Conservation (phyloP, 2,888 invertebrate species). For the Parthenolecanium corni region DNA sequence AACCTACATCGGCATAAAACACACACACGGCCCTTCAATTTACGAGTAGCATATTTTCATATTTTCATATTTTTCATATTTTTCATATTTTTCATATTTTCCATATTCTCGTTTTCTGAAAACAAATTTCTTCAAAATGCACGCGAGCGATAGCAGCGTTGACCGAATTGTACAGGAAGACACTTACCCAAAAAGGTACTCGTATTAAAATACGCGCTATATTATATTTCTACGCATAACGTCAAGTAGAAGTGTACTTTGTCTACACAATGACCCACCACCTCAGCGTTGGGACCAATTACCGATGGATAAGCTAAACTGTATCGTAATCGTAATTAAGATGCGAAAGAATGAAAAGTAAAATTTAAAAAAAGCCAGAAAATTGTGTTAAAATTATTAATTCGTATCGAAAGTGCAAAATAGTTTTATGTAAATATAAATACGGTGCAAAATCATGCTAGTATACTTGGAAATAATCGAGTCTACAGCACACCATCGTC, state of each 20-base stretch:
- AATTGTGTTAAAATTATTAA: too few species aligned
- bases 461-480: too few species aligned
- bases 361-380: too few species aligned
- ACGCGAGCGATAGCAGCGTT: not conserved
- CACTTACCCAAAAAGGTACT: not conserved
- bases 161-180: not conserved
- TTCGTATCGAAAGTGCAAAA: too few species aligned
- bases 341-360: too few species aligned
- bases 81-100: too few species aligned
- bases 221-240: not conserved
- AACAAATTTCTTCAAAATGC: not conserved
- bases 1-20: constrained; percentile 31
- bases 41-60: not conserved
- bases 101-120: too few species aligned
- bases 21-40: not conserved
- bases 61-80: not conserved
- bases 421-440: too few species aligned
- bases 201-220: not conserved
- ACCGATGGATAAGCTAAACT: not conserved
- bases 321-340: too few species aligned
- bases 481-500: too few species aligned
- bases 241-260: not conserved
- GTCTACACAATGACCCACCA: constrained; percentile 11
- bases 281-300: constrained; percentile 15
- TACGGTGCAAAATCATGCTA: too few species aligned